phyloP scores from a whole-genome alignment of 2,888 invertebrate genomes.

The Germaria angustata region DNA sequence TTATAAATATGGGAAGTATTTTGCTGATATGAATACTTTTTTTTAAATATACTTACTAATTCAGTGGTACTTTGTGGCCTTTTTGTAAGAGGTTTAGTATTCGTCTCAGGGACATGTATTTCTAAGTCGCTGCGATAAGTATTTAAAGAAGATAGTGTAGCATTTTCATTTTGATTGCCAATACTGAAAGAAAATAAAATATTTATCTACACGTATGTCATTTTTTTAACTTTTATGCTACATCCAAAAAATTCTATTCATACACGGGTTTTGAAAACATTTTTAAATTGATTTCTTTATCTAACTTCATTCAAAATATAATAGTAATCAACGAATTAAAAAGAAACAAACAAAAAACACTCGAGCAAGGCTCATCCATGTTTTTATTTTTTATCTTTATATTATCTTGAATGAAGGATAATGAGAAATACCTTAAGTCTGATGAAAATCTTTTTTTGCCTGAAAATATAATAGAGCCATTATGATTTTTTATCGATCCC shows the following conservation, averaged over 20 bases:
- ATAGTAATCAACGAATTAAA: too few species aligned
- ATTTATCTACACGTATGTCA: too few species aligned
- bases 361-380: too few species aligned
- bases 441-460: slow-evolving; percentile 80
- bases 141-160: slow-evolving; percentile 79
- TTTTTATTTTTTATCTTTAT: too few species aligned
- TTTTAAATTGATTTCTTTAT: too few species aligned
- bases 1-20: slow-evolving; percentile 3
- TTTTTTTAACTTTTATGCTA: too few species aligned
- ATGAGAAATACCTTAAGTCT: slow-evolving; percentile 75
- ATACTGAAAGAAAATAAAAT: slow-evolving; percentile 73
- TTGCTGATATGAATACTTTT: not conserved
- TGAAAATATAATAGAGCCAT: slow-evolving; percentile 77
- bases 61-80: slow-evolving; percentile 80
- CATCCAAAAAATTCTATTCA: too few species aligned
- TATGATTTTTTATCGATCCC: slow-evolving; percentile 78
- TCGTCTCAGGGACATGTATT: slow-evolving; percentile 82
- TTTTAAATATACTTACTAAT: slow-evolving; percentile 74
- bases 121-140: slow-evolving; percentile 84
- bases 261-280: too few species aligned
- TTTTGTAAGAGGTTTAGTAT: slow-evolving; percentile 80
- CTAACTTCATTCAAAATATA: too few species aligned
- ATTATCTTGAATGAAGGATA: too few species aligned
- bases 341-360: too few species aligned
- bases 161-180: slow-evolving; percentile 77